Conservation (phyloP, 2,113 vertebrate species). For the Grantiella picta region DNA sequence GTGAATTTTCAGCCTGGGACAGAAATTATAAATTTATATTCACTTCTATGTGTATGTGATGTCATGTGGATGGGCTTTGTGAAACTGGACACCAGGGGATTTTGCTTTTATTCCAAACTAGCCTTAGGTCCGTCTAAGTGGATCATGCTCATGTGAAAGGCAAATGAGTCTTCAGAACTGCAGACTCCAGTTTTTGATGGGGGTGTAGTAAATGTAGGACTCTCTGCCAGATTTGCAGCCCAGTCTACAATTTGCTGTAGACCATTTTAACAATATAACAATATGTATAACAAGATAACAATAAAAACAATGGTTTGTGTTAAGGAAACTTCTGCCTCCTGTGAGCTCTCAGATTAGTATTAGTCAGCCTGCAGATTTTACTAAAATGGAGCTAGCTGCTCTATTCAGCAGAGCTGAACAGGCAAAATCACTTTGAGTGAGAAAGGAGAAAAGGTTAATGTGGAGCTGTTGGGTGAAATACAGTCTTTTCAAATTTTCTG, state of each 20-base stretch:
- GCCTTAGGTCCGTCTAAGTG: not conserved
- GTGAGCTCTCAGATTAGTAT: not conserved
- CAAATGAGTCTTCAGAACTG: not conserved
- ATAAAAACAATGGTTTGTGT: not conserved
- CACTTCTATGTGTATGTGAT: not conserved
- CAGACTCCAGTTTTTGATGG: not conserved
- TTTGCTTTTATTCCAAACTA: not conserved
- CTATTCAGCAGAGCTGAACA: not conserved
- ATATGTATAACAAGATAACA: not conserved
- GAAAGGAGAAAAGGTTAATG: slow-evolving; percentile 9
- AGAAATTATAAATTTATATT: not conserved
- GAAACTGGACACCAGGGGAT: not conserved
- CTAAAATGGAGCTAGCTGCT: not conserved
- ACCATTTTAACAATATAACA: not conserved
- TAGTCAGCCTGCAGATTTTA: not conserved
- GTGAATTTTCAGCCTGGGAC: not conserved
- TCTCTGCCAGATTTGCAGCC: not conserved
- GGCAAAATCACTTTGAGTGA: not conserved
- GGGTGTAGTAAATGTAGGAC: not conserved
- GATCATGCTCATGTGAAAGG: not conserved
- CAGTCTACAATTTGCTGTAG: not conserved
- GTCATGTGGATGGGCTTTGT: not conserved
- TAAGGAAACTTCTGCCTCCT: not conserved
- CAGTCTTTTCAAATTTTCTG: not conserved
- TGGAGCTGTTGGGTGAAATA: not conserved